Conservation (phyloP, 2,888 invertebrate genomes). For the Escarpia spicata region DNA sequence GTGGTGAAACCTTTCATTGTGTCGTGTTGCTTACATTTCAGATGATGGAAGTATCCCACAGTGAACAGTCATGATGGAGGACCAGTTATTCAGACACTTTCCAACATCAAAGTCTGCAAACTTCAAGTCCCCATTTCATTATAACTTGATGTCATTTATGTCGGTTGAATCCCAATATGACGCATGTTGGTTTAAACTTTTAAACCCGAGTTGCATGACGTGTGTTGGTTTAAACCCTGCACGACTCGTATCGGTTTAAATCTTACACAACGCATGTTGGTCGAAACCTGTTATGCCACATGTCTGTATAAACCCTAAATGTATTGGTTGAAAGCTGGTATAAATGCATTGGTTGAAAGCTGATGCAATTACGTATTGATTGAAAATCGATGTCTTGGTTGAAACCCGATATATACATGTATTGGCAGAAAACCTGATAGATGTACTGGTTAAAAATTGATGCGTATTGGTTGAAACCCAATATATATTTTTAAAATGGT, state of each 20-base stretch:
- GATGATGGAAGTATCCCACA: not conserved
- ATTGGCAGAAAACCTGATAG: not conserved
- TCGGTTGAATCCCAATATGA: not conserved
- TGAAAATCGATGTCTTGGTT: not conserved
- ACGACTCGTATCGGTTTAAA: not conserved
- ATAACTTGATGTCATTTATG: not conserved
- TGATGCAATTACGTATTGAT: too few species aligned
- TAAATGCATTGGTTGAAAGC: too few species aligned
- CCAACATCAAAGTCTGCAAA: slow-evolving; percentile 26
- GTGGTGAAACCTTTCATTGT: too few species aligned
- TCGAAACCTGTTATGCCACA: not conserved
- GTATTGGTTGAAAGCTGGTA: too few species aligned
- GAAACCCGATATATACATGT: not conserved
- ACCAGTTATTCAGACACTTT: slow-evolving; percentile 1
- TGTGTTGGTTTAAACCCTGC: not conserved
- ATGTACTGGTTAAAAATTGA: not conserved
- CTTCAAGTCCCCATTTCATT: not conserved
- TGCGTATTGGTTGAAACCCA: not conserved
- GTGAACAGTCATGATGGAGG: not conserved
- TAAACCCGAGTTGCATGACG: not conserved
- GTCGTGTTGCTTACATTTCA: not conserved
- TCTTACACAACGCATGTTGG: not conserved
- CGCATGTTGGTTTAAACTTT: not conserved
- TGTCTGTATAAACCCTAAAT: too few species aligned
- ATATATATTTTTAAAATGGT: not conserved